Evolutionary conservation across 2,797 vertebrate genomes (phyloP).

Genomic region (Podargus strigoides): DNA sequence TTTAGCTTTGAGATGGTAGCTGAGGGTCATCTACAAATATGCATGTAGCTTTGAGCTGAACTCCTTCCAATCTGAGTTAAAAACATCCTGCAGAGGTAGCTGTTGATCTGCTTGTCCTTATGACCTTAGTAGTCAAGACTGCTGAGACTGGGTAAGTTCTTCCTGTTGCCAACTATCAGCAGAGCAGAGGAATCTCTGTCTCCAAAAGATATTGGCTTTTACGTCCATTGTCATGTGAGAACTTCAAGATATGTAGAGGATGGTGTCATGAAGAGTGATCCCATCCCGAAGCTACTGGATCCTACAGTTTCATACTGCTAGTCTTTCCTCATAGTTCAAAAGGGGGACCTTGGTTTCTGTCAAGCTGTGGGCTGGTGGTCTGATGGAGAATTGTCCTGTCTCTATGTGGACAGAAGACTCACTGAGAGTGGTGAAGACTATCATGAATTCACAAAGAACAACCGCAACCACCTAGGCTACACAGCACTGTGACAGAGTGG

Average conservation of each 20-base stretch:
- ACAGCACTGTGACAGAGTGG: background rate
- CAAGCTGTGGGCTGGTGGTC: background rate
- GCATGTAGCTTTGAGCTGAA: background rate
- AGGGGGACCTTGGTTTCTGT: background rate
- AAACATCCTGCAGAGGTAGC: background rate
- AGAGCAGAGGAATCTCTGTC: background rate
- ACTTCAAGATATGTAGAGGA: background rate
- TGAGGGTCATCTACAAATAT: background rate
- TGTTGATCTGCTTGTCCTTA: background rate
- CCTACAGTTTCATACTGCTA: background rate
- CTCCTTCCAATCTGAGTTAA: background rate
- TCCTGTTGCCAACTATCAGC: background rate
- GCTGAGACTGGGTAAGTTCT: background rate
- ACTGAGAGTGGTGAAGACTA: background rate
- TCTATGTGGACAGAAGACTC: background rate
- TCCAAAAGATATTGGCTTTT: background rate
- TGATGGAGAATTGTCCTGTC: background rate
- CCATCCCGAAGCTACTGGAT: background rate
- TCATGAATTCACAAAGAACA: background rate
- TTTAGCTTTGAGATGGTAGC: background rate
- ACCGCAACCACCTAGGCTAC: background rate
- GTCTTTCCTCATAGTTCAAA: background rate
- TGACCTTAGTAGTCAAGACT: background rate
- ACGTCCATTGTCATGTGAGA: background rate
- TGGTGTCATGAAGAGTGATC: background rate